A percentile compares a stretch with the other conserved stretches of the same genome.
phyloP scores from a whole-genome alignment of 2,888 invertebrate genomes.

The Xylota sylvarum region DNA sequence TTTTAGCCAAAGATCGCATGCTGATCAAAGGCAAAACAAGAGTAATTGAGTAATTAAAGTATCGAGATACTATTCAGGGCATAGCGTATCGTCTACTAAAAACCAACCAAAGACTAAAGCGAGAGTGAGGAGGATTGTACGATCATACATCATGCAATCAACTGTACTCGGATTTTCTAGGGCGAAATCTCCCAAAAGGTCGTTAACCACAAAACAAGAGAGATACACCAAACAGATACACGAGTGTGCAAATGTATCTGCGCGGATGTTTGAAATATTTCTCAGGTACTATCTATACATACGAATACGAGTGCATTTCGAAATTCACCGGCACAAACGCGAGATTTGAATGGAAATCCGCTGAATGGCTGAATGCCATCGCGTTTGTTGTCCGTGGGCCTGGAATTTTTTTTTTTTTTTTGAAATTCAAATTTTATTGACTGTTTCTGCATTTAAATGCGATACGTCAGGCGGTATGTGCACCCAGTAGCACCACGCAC shows the following conservation, averaged over 20 bases:
- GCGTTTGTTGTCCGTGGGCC: conserved; percentile 19
- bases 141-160: conserved; percentile 45
- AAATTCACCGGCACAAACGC: conserved; percentile 27
- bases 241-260: background rate
- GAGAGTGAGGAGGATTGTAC: conserved; percentile 36
- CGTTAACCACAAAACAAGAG: conserved; percentile 53
- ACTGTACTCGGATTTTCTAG: conserved; percentile 35
- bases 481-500: conserved; percentile 36
- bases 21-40: conserved; percentile 40
- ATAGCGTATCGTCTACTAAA: conserved; percentile 41
- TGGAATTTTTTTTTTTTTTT: background rate
- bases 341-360: conserved; percentile 52
- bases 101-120: conserved; percentile 2
- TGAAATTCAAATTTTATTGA: conserved; percentile 59
- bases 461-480: conserved; percentile 18
- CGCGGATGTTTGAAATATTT: conserved; percentile 19
- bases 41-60: conserved; percentile 74
- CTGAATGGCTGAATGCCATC: conserved; percentile 35
- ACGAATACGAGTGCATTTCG: conserved; percentile 28
- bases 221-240: background rate
- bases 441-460: conserved; percentile 49
- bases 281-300: conserved; percentile 9
- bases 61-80: conserved; percentile 71
- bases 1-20: conserved; percentile 65
- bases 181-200: conserved; percentile 65